phyloP scores from a whole-genome alignment of 2,797 vertebrate species.

The Lepidocolaptes lacrymiger region DNA sequence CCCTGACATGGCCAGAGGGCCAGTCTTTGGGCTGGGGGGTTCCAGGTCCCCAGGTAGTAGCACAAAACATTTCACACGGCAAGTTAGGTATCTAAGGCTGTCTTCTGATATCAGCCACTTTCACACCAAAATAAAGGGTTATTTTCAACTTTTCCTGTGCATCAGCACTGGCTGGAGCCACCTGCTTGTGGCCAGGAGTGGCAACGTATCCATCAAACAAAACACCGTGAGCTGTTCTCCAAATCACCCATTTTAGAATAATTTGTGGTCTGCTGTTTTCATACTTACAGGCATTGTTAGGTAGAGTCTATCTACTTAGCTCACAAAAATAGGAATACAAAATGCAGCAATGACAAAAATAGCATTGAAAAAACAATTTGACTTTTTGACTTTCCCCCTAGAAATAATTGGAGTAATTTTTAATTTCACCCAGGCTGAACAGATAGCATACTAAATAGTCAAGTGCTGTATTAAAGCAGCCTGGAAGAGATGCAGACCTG shows the following conservation, averaged over 20 bases:
- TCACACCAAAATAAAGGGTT: background rate
- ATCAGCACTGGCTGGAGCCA: background rate
- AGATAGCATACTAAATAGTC: background rate
- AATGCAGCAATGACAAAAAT: background rate
- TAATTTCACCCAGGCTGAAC: background rate
- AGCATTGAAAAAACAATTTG: background rate
- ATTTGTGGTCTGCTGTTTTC: background rate
- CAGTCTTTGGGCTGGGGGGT: fast-evolving
- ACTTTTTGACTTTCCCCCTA: background rate
- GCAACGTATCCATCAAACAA: background rate
- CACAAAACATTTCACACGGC: background rate
- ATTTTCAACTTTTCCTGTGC: background rate
- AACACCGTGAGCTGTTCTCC: background rate
- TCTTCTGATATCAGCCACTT: background rate
- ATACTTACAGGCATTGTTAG: background rate
- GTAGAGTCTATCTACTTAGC: background rate
- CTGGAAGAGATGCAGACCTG: background rate
- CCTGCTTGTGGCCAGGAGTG: background rate
- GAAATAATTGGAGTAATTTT: background rate
- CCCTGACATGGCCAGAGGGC: background rate
- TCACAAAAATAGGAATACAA: background rate
- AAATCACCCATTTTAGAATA: background rate
- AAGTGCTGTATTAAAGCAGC: background rate
- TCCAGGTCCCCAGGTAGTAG: no score
- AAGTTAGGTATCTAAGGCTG: fast-evolving